A percentile compares a stretch with the other conserved stretches of the same genome.
These are phyloP conservation scores for Zoanthus solanderi DNA, from an alignment of 92 coral and sea anemone species.

Conservation along the genomic window DNA sequence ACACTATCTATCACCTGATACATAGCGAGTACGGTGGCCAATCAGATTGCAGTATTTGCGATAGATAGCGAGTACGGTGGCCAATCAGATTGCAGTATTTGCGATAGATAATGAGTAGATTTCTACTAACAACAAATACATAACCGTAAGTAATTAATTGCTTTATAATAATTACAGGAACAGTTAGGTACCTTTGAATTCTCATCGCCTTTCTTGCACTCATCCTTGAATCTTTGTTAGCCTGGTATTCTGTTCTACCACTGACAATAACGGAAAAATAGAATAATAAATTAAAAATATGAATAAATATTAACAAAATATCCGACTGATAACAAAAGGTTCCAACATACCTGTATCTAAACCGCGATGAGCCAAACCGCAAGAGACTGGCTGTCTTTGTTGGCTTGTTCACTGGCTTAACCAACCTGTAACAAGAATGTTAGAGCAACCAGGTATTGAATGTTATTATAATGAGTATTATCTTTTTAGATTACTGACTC, in stretches of 20 bases:
- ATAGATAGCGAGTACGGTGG: too few relatives aligned
- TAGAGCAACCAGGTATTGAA: too few relatives aligned
- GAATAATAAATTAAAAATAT: background rate
- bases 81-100: too few relatives aligned
- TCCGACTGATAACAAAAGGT: background rate
- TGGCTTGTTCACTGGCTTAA: conserved; percentile 82
- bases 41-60: too few relatives aligned
- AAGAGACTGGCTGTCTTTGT: conserved; percentile 85
- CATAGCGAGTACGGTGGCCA: too few relatives aligned
- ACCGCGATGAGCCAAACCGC: conserved; percentile 85
- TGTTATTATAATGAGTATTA: too few relatives aligned
- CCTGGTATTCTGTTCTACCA: conserved; percentile 96
- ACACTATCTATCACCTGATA: too few relatives aligned
- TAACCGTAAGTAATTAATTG: too few relatives aligned
- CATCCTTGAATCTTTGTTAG: conserved; percentile 87
- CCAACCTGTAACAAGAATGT: conserved; percentile 56
- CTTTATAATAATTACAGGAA: too few relatives aligned
- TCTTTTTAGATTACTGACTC: too few relatives aligned
- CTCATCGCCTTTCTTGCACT: conserved; percentile 92
- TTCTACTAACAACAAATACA: background rate
- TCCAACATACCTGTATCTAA: conserved; percentile 87
- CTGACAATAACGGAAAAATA: conserved; percentile 48
- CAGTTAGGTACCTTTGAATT: conserved; percentile 80
- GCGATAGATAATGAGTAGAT: too few relatives aligned
- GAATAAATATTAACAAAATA: background rate